A percentile compares a stretch with the other conserved stretches of the same genome.
Evolutionary conservation across 2,797 vertebrate species (phyloP).

Genomic region (Cossypha niveicapilla): DNA sequence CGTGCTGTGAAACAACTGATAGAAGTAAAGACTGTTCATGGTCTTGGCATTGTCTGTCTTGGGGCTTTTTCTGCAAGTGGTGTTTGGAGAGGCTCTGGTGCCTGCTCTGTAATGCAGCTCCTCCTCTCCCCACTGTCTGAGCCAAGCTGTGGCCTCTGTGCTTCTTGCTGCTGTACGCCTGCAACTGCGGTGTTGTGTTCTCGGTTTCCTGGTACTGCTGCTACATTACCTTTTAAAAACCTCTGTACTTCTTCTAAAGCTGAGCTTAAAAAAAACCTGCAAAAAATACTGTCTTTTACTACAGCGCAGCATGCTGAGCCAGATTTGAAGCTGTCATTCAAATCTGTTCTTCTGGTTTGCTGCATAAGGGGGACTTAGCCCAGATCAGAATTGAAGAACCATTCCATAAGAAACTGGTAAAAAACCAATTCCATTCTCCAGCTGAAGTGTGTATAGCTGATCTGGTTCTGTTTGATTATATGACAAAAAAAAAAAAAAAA

Average conservation of each 20-base stretch:
- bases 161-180: background rate
- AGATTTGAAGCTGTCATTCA: background rate
- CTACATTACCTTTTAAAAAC: background rate
- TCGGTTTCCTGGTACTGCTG: background rate
- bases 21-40: slow-evolving; percentile 62
- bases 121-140: background rate
- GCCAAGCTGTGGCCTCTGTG: background rate
- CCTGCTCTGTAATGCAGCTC: background rate
- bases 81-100: background rate
- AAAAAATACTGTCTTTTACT: background rate
- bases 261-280: background rate
- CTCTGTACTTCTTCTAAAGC: background rate
- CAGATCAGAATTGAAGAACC: background rate
- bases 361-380: background rate
- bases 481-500: no score
- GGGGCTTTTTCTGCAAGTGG: slow-evolving; percentile 50
- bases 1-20: slow-evolving; percentile 56
- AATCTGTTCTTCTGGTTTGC: background rate
- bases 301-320: background rate
- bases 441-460: background rate
- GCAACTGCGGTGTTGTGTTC: background rate
- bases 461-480: background rate
- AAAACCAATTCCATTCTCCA: accelerated
- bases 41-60: slow-evolving; percentile 55
- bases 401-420: background rate